A percentile compares a stretch with the other conserved stretches of the same genome.
Evolutionary conservation across 2,797 vertebrate species (phyloP).

Genomic region (Pteropus rufus): DNA sequence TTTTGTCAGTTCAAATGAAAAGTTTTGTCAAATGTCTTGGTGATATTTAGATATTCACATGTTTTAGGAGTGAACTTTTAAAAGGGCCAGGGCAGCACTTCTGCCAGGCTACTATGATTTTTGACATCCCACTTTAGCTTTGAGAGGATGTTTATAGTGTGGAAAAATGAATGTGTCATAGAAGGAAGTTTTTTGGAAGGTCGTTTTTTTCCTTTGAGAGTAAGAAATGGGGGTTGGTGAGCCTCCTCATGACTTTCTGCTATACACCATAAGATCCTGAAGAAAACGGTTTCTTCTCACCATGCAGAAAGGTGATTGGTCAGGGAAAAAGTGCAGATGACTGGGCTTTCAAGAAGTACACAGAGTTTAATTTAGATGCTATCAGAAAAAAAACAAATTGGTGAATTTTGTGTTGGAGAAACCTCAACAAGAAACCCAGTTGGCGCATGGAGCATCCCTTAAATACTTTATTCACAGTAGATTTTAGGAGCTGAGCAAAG

Average conservation of each 20-base stretch:
- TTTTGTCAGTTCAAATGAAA: constrained; percentile 7
- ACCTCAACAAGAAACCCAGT: background rate
- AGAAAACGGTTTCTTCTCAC: background rate
- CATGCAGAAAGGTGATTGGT: background rate
- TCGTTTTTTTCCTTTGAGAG: background rate
- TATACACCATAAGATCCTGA: background rate
- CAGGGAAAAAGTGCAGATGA: background rate
- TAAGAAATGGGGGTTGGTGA: background rate
- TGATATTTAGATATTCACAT: background rate
- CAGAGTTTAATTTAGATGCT: background rate
- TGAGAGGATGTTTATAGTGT: background rate
- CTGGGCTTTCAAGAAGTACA: background rate
- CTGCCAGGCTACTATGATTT: background rate
- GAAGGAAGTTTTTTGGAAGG: background rate
- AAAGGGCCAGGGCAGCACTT: background rate
- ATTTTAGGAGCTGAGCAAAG: constrained; percentile 26
- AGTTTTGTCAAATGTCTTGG: background rate
- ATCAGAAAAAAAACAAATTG: background rate
- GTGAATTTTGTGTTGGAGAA: background rate
- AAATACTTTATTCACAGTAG: background rate
- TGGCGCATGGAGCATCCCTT: background rate
- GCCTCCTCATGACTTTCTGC: background rate
- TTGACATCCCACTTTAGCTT: background rate
- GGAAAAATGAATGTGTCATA: background rate
- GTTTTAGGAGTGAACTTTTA: background rate